Evolutionary conservation across 2,888 invertebrate genomes (phyloP).

Genomic region (Yponomeuta cagnagella): DNA sequence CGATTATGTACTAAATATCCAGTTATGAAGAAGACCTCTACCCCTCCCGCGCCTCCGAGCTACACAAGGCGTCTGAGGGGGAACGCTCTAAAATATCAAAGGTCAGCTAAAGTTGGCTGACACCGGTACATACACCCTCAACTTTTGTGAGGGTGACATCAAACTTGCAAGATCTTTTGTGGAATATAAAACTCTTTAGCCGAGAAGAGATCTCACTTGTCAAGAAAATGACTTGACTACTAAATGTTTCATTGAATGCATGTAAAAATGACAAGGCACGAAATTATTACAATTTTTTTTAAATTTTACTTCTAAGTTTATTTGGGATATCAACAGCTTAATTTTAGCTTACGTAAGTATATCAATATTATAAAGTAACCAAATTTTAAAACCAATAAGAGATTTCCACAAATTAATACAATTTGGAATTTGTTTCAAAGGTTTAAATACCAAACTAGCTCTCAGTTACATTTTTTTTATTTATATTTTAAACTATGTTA

Average conservation of each 20-base stretch:
- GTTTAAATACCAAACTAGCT: too few relatives aligned
- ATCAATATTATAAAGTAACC: too few relatives aligned
- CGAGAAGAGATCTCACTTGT: neutral
- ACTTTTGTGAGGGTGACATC: conserved; percentile 9
- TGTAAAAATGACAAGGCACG: too few relatives aligned
- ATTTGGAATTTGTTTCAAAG: too few relatives aligned
- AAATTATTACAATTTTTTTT: too few relatives aligned
- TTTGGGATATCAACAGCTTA: too few relatives aligned
- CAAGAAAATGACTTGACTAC: neutral
- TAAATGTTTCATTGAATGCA: neutral
- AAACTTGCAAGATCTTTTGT: conserved; percentile 11
- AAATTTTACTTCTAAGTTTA: too few relatives aligned
- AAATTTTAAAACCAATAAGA: too few relatives aligned
- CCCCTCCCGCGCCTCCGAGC: neutral
- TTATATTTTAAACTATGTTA: too few relatives aligned
- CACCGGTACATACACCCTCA: conserved; percentile 4
- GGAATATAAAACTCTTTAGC: neutral
- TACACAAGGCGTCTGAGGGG: neutral
- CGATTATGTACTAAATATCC: conserved; percentile 6
- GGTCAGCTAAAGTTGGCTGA: conserved; percentile 2
- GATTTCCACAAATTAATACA: too few relatives aligned
- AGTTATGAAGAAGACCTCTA: neutral
- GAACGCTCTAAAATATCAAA: neutral
- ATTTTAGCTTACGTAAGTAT: too few relatives aligned
- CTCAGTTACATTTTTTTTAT: too few relatives aligned